Evolutionary conservation across 2,113 vertebrate genomes (phyloP), one percentile per base, ranked within the genome.

Genomic region (Phyllopteryx taeniolatus): DNA sequence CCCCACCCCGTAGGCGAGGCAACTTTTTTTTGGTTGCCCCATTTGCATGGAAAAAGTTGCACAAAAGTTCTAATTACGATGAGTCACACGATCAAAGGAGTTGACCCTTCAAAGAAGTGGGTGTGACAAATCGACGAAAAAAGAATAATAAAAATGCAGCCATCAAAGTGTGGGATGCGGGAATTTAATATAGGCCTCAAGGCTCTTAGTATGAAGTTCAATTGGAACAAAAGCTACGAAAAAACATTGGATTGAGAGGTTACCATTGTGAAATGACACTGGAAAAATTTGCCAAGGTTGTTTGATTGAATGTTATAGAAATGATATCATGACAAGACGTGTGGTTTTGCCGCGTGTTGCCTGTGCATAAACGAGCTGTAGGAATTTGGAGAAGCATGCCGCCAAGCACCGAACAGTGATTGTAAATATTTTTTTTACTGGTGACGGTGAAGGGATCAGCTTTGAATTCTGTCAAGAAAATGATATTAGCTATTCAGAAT

Each of bases 21-120:
- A 74, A 82, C 69, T 82, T 59, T 3, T 27, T 80, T 83, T 83
- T 81, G 79, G 79, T 70, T 27, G 54, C 62, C 80, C 61, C 43
- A 77, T 75, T 85, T 79, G 72, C 78, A 66, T 74, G 67, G 75
- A 56, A 65, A 81, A 75, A 70, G 47, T 70, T 72, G 13, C 57
- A 80, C 66, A 72, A 80, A 81, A 63, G 68, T 75, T 5, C 1
- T 79, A 83, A 87, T 87, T 83, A 77, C 67, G 77, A 74, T 61
- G 78, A 68, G 78, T 72, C 76, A 72, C 79, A 75, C 78, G 77
- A 88, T 88, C 76, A 85, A 79, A 88, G 71, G 66, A 74, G 57
- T 85, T 56, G 71, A 39, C 35, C 79, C 77, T 83, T 66, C 27
- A 70, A 80, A 81, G 76, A 65, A 73, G 73, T 64, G 65, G 72